Base-by-base conservation (phyloP, 1,140 invertebrate species). In the Pogonus chalceus region DNA sequence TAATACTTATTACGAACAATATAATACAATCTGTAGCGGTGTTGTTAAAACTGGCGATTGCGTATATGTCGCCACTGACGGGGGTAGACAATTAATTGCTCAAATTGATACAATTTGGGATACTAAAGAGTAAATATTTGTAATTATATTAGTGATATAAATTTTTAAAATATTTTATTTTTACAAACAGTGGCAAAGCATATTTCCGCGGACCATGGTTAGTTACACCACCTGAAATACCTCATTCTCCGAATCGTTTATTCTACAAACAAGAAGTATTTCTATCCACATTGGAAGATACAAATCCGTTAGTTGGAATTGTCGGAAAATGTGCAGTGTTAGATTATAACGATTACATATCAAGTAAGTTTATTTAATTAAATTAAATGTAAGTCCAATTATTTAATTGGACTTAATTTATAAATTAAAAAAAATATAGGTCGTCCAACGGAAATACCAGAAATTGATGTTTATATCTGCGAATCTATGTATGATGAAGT, bases 221-320 rank as follows among this genome's bases (percentile, higher is more conserved):
- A 60, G 81, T 98, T 37, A 81, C 87, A 48, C 91, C 96, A 2
- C 76, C 79, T 18, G 94, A 98, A 74, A 84, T 96, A 49, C 82
- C 77, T 69, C 87, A 83, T 71, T 79, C 80, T 52, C 81, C 76
- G 59, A 78, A 75, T 49, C 71, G 83, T 66, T 76, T 88, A n/a
- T 98, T 95, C 72, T 98, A 92, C 73, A 88, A 92, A 58, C 90
- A 96, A 72, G 96, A 99, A 76, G 79, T 98, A 20, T 87, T 98
- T 59, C 73, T 96, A 14, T 93, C 90, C 47, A 90, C 88, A 1
- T 83, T 92, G 53, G 92, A 96, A 68, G 92, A 94, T 61, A 89
- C 89, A 0, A 91, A 93, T 72, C 88, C 91, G 1, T 78, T 97
- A 10, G 82, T 91, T 51, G 89, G 87, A 57, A 89, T 98, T 59